phyloP scores from a whole-genome alignment of 2,113 vertebrate species.

The Cinclus cinclus region DNA sequence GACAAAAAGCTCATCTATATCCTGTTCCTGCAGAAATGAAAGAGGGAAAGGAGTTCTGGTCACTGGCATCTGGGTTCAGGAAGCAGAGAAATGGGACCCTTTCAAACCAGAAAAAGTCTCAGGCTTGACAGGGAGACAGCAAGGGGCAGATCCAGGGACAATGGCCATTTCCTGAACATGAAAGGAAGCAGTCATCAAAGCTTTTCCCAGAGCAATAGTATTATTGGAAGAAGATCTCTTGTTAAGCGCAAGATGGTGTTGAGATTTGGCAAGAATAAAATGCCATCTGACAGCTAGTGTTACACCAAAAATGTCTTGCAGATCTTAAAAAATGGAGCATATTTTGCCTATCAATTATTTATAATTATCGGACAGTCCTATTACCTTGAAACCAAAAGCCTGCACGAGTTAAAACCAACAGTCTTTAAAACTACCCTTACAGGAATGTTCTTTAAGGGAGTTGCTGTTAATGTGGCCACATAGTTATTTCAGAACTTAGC shows the following conservation, averaged over 20 bases:
- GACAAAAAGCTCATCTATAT: background rate
- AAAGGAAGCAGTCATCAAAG: background rate
- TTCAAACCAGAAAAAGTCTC: background rate
- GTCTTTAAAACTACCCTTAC: background rate
- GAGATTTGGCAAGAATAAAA: background rate
- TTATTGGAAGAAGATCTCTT: background rate
- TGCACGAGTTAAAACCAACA: background rate
- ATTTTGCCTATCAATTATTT: background rate
- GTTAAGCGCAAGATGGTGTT: background rate
- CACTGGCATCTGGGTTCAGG: background rate
- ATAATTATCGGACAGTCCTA: background rate
- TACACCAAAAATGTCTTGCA: background rate
- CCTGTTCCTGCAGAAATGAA: accelerated
- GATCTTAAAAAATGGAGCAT: background rate
- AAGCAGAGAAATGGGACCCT: background rate
- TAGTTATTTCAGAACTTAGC: background rate
- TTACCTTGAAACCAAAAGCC: background rate
- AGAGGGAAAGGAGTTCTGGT: background rate
- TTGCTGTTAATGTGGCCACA: background rate
- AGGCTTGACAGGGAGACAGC: background rate
- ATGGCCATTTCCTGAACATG: background rate
- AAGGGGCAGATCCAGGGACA: background rate
- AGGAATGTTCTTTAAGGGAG: background rate
- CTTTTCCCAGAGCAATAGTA: background rate
- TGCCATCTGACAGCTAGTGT: background rate